phyloP scores from a whole-genome alignment of 2,888 invertebrate genomes.

The Melieria crassipennis region DNA sequence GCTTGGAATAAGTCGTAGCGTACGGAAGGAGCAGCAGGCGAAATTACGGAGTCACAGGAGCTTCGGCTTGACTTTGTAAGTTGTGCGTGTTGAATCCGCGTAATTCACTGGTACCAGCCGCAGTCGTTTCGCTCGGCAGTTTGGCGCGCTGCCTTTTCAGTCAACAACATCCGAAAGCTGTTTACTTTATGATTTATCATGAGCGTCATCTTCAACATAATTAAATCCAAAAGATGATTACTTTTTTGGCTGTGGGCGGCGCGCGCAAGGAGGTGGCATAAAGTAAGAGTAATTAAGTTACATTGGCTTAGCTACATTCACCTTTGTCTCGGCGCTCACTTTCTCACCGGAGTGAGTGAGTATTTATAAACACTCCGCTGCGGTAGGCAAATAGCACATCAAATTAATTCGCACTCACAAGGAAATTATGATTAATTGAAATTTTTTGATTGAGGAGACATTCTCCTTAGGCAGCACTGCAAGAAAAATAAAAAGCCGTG shows the following conservation, averaged over 20 bases:
- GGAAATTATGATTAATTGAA: too few relatives aligned
- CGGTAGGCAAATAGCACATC: too few relatives aligned
- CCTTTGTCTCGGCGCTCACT: not conserved
- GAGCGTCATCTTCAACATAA: not conserved
- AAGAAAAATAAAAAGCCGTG: too few relatives aligned
- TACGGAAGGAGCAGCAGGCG: too few relatives aligned
- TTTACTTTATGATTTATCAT: not conserved
- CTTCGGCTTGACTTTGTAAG: too few relatives aligned
- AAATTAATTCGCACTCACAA: too few relatives aligned
- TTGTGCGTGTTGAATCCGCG: too few relatives aligned
- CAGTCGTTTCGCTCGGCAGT: not conserved
- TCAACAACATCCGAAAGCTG: not conserved
- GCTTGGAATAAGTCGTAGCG: too few relatives aligned
- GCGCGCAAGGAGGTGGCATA: not conserved
- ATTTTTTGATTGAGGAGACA: too few relatives aligned
- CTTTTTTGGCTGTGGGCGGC: not conserved
- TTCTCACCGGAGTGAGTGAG: not conserved
- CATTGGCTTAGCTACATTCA: not conserved
- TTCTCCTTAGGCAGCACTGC: too few relatives aligned
- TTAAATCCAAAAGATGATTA: not conserved
- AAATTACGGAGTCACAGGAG: too few relatives aligned
- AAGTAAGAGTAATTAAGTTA: not conserved
- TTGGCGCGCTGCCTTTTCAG: not conserved
- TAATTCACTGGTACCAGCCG: too few relatives aligned
- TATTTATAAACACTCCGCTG: not conserved